Percentiles rank a stretch among this genome's conserved stretches.
Conservation (phyloP, 2,888 invertebrate genomes). For the Ichneumon xanthorius region DNA sequence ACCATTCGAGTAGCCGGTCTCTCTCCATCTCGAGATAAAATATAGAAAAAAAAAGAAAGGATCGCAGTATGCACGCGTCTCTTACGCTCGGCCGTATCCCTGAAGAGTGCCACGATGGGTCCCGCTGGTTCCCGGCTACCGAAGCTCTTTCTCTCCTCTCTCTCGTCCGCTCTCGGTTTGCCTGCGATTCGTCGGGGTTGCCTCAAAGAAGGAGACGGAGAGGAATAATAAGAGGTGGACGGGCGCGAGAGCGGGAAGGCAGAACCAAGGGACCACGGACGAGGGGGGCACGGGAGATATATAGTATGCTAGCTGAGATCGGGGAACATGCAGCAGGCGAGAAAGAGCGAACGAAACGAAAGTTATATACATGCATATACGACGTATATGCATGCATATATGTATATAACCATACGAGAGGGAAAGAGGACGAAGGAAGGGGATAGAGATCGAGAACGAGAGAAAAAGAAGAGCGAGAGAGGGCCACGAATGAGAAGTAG, state of each 20-base stretch:
- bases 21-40: not conserved
- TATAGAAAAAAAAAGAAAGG: slow-evolving; percentile 19
- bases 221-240: slow-evolving; percentile 28
- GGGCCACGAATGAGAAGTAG: slow-evolving; percentile 50
- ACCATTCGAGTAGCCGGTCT: not conserved
- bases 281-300: slow-evolving; percentile 49
- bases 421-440: slow-evolving; percentile 51
- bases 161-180: slow-evolving; percentile 10
- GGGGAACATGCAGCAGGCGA: slow-evolving; percentile 55
- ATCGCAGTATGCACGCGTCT: slow-evolving; percentile 38
- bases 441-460: slow-evolving; percentile 43
- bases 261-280: slow-evolving; percentile 45
- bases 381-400: slow-evolving; percentile 19
- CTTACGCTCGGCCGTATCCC: slow-evolving; percentile 1
- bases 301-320: slow-evolving; percentile 41
- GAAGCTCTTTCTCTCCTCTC: slow-evolving; percentile 17
- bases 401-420: slow-evolving; percentile 29
- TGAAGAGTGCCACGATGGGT: slow-evolving; percentile 7
- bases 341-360: slow-evolving; percentile 39
- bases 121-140: slow-evolving; percentile 20
- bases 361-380: slow-evolving; percentile 30
- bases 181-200: slow-evolving; percentile 35
- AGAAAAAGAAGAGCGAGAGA: slow-evolving; percentile 38
- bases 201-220: slow-evolving; percentile 54
- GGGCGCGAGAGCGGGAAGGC: slow-evolving; percentile 48